phyloP scores from a whole-genome alignment of 1,140 invertebrate genomes.

The Diuraphis noxia region DNA sequence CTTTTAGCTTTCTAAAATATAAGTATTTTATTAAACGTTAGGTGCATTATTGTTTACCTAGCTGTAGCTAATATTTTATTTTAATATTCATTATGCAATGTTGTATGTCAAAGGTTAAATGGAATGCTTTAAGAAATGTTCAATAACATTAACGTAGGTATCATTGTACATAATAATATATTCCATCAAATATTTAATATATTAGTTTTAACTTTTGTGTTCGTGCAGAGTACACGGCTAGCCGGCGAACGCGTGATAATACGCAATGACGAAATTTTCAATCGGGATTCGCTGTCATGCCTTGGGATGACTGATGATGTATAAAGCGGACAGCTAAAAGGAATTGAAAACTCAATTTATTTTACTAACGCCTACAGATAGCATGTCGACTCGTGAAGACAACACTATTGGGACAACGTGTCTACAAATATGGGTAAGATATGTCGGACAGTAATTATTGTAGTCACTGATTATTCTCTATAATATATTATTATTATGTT shows the following conservation, averaged over 20 bases:
- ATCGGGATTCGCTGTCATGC: constrained; percentile 36
- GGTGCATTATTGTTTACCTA: background rate
- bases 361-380: constrained; percentile 33
- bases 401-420: background rate
- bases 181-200: background rate
- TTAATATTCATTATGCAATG: background rate
- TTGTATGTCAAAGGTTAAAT: background rate
- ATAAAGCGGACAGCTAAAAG: background rate
- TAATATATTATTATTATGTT: background rate
- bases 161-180: background rate
- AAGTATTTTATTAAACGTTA: background rate
- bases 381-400: background rate
- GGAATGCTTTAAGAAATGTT: background rate
- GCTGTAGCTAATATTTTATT: background rate
- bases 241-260: background rate
- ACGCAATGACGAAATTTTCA: constrained; percentile 22
- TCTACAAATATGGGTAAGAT: constrained; percentile 27
- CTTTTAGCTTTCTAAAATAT: background rate
- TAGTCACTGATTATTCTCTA: background rate
- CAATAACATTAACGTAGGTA: background rate
- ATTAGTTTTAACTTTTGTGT: background rate
- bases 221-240: background rate
- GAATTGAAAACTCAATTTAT: constrained; percentile 52
- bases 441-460: background rate
- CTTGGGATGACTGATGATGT: constrained; percentile 48